Conservation (phyloP, 2,888 invertebrate species). For the Ceraclea dissimilis region DNA sequence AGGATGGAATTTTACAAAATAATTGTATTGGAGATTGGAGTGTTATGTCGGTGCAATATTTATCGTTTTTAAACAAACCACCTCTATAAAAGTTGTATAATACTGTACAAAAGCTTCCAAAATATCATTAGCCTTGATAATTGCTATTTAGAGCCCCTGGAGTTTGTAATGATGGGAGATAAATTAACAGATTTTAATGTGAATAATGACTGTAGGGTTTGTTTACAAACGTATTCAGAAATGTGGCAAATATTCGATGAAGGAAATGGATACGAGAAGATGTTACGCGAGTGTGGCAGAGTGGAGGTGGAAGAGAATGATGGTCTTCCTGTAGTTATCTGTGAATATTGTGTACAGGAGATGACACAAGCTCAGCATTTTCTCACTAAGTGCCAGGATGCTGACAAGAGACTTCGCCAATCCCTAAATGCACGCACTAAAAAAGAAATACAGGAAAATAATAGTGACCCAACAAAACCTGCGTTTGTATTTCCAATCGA, state of each 20-base stretch:
- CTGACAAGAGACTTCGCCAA: conserved; percentile 10
- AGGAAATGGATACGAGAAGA: neutral
- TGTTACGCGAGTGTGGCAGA: conserved; percentile 12
- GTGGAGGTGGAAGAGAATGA: conserved; percentile 12
- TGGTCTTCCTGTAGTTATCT: conserved; percentile 17
- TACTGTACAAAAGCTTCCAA: no score
- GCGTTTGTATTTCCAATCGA: neutral
- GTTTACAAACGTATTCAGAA: neutral
- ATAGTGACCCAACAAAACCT: neutral
- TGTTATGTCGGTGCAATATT: no score
- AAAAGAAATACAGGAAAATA: neutral
- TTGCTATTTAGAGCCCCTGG: no score
- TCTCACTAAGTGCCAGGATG: conserved; percentile 14
- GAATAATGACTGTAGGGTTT: neutral
- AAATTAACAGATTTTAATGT: no score
- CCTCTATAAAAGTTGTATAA: no score
- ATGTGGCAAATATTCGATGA: neutral
- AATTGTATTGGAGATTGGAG: no score
- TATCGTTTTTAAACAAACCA: no score
- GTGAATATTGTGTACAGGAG: conserved; percentile 12
- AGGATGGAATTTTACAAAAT: no score
- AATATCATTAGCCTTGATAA: no score
- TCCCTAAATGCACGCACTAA: neutral
- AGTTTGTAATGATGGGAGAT: no score
- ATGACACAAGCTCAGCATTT: conserved; percentile 11